Conservation (phyloP, 2,888 invertebrate species). For the Megamerina dolium region DNA sequence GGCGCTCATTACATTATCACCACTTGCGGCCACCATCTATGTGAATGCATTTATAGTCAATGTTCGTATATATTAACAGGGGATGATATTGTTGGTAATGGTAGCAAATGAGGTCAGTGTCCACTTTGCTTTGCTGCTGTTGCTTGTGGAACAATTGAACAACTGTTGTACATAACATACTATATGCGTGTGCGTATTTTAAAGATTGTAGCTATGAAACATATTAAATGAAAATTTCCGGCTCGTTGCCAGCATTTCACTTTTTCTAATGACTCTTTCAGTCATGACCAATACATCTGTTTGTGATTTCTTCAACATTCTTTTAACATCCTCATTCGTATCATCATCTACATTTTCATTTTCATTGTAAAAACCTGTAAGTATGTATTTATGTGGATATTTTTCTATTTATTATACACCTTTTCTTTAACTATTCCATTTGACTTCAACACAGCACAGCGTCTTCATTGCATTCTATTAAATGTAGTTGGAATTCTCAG, state of each 20-base stretch:
- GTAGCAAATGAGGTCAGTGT: neutral
- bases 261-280: neutral
- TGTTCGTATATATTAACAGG: neutral
- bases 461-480: too few relatives aligned
- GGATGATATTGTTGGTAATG: neutral
- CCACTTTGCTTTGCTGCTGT: neutral
- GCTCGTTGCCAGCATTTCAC: constrained; percentile 6
- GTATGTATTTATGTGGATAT: too few relatives aligned
- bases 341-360: too few relatives aligned
- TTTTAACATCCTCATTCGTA: too few relatives aligned
- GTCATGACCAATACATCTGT: too few relatives aligned
- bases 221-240: constrained; percentile 9
- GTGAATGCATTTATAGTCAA: neutral
- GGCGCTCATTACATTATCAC: constrained; percentile 5
- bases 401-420: too few relatives aligned
- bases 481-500: too few relatives aligned
- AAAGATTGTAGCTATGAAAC: neutral
- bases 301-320: too few relatives aligned
- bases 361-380: too few relatives aligned
- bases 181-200: too few relatives aligned
- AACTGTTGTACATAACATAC: neutral
- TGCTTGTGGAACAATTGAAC: neutral
- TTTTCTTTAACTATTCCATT: too few relatives aligned
- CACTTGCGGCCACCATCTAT: neutral
- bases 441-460: too few relatives aligned